phyloP scores from a whole-genome alignment of 2,113 vertebrate genomes.

The Malaclemys terrapin region DNA sequence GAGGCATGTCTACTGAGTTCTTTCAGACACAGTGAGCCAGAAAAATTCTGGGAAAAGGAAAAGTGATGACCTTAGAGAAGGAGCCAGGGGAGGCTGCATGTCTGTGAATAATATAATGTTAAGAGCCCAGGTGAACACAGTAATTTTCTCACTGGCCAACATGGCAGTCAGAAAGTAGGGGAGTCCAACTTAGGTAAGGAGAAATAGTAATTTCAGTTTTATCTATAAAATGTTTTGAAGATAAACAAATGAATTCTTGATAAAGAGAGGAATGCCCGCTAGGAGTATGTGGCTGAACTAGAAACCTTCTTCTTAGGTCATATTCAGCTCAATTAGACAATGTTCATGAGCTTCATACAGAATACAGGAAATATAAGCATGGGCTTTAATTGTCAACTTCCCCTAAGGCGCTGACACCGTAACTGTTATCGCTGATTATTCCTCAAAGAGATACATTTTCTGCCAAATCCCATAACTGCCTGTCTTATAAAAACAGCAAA shows the following conservation, averaged over 20 bases:
- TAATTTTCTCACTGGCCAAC: not conserved
- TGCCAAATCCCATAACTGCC: not conserved
- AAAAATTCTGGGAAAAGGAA: not conserved
- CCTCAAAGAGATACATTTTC: not conserved
- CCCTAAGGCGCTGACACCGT: not conserved
- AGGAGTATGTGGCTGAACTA: not conserved
- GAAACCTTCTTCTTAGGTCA: not conserved
- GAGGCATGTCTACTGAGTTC: not conserved
- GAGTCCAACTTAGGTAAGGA: not conserved
- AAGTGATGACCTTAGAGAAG: not conserved
- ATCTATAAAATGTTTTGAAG: not conserved
- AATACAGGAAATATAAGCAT: not conserved
- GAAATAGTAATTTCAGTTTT: not conserved
- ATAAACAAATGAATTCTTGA: not conserved
- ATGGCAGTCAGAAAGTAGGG: not conserved
- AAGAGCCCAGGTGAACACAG: not conserved
- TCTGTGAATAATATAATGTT: not conserved
- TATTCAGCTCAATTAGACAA: not conserved
- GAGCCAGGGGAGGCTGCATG: not conserved
- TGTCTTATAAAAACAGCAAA: not conserved
- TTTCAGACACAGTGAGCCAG: not conserved
- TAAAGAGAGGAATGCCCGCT: not conserved
- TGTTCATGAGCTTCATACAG: not conserved
- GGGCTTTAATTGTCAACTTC: not conserved
- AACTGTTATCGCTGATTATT: not conserved